Evolutionary conservation across 2,113 vertebrate genomes (phyloP).

Genomic region (Tylochromis polylepis): DNA sequence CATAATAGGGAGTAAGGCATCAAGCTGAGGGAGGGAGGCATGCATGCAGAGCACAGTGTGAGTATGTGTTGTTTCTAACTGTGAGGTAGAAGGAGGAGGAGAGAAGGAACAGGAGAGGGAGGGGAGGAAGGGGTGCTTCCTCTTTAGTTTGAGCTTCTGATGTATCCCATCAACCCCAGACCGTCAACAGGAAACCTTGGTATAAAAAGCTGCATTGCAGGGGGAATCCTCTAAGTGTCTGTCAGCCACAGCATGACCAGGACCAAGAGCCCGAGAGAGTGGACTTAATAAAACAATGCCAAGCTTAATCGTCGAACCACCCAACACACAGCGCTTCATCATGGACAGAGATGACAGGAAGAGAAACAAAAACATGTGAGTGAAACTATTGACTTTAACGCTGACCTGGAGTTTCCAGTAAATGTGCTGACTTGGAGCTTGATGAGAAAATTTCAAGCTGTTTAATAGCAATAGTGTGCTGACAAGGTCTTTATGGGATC

Average conservation of each 20-base stretch:
- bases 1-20: conserved; percentile 39
- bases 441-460: not conserved
- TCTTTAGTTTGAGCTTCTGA: conserved; percentile 57
- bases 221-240: conserved; percentile 60
- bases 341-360: conserved; percentile 76
- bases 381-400: not conserved
- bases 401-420: not conserved
- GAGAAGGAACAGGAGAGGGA: conserved; percentile 31
- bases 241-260: conserved; percentile 62
- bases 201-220: conserved; percentile 40
- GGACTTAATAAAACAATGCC: conserved; percentile 74
- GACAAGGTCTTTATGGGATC: not conserved
- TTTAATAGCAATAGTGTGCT: not conserved
- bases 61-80: conserved; percentile 45
- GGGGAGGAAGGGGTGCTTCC: conserved; percentile 64
- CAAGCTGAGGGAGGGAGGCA: conserved; percentile 26
- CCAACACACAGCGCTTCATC: conserved; percentile 66
- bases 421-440: not conserved
- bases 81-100: conserved; percentile 50
- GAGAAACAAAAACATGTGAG: conserved; percentile 76
- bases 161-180: conserved; percentile 52
- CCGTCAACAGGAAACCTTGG: conserved; percentile 43
- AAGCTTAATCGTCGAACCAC: conserved; percentile 66
- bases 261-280: conserved; percentile 54
- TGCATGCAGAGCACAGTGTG: not conserved